Conservation (phyloP, 2,888 invertebrate species). For the Physocephala rufipes region DNA sequence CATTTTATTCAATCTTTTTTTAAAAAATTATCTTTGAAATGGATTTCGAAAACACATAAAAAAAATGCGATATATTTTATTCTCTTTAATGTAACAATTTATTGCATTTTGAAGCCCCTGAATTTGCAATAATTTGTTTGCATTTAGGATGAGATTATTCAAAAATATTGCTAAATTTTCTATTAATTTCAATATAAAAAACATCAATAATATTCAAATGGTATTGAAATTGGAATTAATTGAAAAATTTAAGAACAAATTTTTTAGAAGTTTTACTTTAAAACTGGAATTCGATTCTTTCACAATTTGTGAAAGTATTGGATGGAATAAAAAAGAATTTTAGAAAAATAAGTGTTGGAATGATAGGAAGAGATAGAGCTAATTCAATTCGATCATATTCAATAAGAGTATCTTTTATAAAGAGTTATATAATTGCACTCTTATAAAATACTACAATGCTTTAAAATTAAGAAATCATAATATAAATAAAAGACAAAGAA, state of each 20-base stretch:
- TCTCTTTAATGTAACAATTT: constrained; percentile 41
- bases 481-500: constrained; percentile 17
- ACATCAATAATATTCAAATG: too few relatives aligned
- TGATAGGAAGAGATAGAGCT: too few relatives aligned
- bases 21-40: constrained; percentile 35
- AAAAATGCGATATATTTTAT: background rate
- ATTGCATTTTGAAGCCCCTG: constrained; percentile 48
- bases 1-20: background rate
- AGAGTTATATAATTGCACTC: constrained; percentile 22
- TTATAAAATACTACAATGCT: background rate
- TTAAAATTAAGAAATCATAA: constrained; percentile 8
- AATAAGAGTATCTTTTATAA: constrained; percentile 42
- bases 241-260: too few relatives aligned
- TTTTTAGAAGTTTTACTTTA: too few relatives aligned
- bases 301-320: too few relatives aligned
- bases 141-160: constrained; percentile 31
- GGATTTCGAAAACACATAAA: constrained; percentile 35
- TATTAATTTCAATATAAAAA: too few relatives aligned
- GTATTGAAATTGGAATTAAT: too few relatives aligned
- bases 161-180: background rate
- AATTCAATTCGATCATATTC: constrained; percentile 25
- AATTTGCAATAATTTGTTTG: constrained; percentile 46
- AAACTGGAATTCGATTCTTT: too few relatives aligned
- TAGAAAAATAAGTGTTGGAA: too few relatives aligned
- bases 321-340: too few relatives aligned